Evolutionary conservation across 2,797 vertebrate genomes (phyloP).

Genomic region (Pseudopleuronectes americanus): DNA sequence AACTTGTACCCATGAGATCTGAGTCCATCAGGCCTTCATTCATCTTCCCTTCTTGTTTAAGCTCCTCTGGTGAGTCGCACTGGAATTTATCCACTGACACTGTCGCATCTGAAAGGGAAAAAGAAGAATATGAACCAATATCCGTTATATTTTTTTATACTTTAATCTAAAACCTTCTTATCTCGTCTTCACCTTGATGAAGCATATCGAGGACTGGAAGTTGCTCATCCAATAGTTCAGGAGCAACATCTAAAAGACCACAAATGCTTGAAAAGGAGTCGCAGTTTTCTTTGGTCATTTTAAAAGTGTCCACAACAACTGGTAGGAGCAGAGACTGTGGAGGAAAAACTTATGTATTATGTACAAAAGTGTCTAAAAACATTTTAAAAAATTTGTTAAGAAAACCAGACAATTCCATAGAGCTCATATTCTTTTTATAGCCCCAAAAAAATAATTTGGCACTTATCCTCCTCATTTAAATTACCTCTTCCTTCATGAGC

Average conservation of each 20-base stretch:
- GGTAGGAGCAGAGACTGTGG: conserved; percentile 84
- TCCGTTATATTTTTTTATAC: not conserved
- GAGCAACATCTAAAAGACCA: conserved; percentile 66
- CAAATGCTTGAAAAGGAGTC: conserved; percentile 63
- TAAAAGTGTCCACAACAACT: conserved; percentile 66
- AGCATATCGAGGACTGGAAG: conserved; percentile 70
- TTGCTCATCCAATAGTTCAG: conserved; percentile 73
- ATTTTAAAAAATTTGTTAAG: too few species aligned
- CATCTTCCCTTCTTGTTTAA: not conserved
- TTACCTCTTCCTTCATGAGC: conserved; percentile 83
- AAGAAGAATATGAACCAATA: conserved; percentile 20
- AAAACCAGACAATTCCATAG: too few species aligned
- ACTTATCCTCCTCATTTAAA: not conserved
- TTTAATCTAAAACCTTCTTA: not conserved
- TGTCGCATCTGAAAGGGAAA: conserved; percentile 27
- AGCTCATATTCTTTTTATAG: not conserved
- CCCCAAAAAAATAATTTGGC: not conserved
- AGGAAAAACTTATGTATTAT: conserved; percentile 21
- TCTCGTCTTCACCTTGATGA: conserved; percentile 74
- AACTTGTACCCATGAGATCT: conserved; percentile 62
- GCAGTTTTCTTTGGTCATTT: conserved; percentile 39
- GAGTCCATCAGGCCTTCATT: conserved; percentile 23
- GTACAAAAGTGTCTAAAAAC: too few species aligned
- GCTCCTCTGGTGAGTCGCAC: conserved; percentile 48
- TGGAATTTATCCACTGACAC: conserved; percentile 46